Percentiles rank a stretch among this genome's conserved stretches.
These are phyloP conservation scores for Trissolcus basalis DNA, from an alignment of 1,140 invertebrate genomes.

Conservation along the genomic window DNA sequence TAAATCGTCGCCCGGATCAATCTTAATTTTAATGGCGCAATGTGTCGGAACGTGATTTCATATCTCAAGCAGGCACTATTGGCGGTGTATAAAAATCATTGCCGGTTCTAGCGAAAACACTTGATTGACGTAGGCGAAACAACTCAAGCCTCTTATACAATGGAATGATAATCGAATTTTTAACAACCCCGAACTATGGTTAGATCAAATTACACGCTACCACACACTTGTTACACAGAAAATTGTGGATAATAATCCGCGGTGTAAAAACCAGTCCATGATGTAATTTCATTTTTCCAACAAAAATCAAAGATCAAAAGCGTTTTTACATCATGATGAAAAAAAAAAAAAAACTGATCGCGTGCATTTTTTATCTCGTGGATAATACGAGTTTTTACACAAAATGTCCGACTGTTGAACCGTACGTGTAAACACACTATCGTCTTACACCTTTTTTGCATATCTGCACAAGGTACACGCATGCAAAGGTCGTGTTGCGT, in stretches of 20 bases:
- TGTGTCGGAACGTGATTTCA: conserved; percentile 3
- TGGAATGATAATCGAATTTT: neutral
- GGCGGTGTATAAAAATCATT: neutral
- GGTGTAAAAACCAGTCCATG: no score
- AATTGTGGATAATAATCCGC: no score
- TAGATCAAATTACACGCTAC: no score
- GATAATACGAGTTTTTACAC: no score
- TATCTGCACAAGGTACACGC: conserved; percentile 26
- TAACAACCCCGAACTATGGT: no score
- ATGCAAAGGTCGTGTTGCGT: conserved; percentile 37
- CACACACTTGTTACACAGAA: no score
- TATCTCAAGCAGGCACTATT: neutral
- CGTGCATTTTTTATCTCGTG: no score
- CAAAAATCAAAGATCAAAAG: no score
- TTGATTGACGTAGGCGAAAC: neutral
- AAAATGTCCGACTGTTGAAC: conserved; percentile 14
- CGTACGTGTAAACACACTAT: neutral
- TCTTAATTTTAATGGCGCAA: conserved; percentile 33
- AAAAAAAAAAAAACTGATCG: no score
- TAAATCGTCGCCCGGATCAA: conserved; percentile 29
- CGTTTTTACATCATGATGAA: no score
- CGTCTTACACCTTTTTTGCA: conserved; percentile 22
- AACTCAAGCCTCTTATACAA: neutral
- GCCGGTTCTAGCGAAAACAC: neutral
- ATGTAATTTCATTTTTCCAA: no score